Evolutionary conservation across 2,797 vertebrate species (phyloP).

Genomic region (Sciaenops ocellatus): DNA sequence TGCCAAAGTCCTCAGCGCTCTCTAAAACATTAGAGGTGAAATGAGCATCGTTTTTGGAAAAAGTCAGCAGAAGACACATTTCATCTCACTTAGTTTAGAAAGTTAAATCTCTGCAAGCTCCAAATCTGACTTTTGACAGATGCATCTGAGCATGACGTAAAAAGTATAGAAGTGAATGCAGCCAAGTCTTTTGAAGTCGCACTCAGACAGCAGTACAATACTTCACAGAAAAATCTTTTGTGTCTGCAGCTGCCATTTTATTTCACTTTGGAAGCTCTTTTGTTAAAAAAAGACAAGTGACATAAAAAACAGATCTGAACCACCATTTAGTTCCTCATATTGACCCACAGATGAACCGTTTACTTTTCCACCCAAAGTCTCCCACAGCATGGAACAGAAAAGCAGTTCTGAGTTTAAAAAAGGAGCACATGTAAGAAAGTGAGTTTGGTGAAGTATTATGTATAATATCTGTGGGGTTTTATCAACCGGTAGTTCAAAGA

Average conservation of each 20-base stretch:
- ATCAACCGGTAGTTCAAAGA: slow-evolving; percentile 27
- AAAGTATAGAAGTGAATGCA: slow-evolving; percentile 48
- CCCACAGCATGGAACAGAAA: not conserved
- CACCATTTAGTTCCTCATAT: slow-evolving; percentile 28
- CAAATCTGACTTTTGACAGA: slow-evolving; percentile 49
- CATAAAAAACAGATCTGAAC: slow-evolving; percentile 29
- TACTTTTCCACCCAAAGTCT: slow-evolving; percentile 31
- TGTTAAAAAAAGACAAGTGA: slow-evolving; percentile 65
- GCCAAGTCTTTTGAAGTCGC: slow-evolving; percentile 50
- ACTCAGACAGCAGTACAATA: slow-evolving; percentile 23
- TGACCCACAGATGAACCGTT: slow-evolving; percentile 48
- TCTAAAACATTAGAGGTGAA: slow-evolving; percentile 33
- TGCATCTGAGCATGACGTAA: slow-evolving; percentile 35
- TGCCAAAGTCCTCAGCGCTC: slow-evolving; percentile 32
- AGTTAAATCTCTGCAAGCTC: slow-evolving; percentile 48
- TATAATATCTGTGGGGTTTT: slow-evolving; percentile 23
- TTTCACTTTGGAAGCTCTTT: slow-evolving; percentile 64
- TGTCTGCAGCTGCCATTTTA: slow-evolving; percentile 37
- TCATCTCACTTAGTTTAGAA: slow-evolving; percentile 28
- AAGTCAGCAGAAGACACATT: slow-evolving; percentile 4
- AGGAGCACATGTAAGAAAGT: not conserved
- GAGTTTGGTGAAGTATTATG: not conserved
- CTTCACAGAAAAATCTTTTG: slow-evolving; percentile 32
- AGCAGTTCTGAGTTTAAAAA: slow-evolving; percentile 10
- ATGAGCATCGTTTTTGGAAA: slow-evolving; percentile 22